These are phyloP conservation scores for Drosophila azteca DNA, from an alignment of 1,140 invertebrate genomes.

Conservation along the genomic window DNA sequence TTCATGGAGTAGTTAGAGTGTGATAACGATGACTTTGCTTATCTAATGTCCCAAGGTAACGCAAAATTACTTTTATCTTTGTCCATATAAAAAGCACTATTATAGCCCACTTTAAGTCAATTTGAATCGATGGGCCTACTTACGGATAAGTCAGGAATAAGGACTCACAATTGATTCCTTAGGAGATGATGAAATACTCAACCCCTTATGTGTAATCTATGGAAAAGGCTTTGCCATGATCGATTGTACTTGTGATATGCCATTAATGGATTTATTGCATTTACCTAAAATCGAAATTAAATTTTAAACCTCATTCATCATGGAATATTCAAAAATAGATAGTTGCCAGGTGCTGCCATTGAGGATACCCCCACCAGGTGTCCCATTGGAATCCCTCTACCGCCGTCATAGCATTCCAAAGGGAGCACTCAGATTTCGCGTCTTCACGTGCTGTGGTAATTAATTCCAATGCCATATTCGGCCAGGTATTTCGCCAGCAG, in stretches of 20 bases:
- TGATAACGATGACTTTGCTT: constrained; percentile 28
- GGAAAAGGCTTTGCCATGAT: no score
- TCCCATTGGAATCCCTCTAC: no score
- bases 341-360: no score
- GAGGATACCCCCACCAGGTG: no score
- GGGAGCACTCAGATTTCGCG: not conserved
- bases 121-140: not conserved
- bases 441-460: constrained; percentile 8
- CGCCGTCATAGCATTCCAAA: not conserved
- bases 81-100: not conserved
- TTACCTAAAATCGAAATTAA: no score
- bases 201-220: no score
- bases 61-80: constrained; percentile 2
- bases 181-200: no score
- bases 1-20: not conserved
- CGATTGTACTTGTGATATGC: no score
- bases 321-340: no score
- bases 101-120: not conserved
- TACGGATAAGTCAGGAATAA: not conserved
- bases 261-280: no score
- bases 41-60: constrained; percentile 14
- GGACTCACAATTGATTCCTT: no score
- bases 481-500: constrained; percentile 26
- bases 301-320: no score
- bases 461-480: not conserved